phyloP scores from a whole-genome alignment of 64 coral and sea anemone genomes.

The Pocillopora verrucosa region DNA sequence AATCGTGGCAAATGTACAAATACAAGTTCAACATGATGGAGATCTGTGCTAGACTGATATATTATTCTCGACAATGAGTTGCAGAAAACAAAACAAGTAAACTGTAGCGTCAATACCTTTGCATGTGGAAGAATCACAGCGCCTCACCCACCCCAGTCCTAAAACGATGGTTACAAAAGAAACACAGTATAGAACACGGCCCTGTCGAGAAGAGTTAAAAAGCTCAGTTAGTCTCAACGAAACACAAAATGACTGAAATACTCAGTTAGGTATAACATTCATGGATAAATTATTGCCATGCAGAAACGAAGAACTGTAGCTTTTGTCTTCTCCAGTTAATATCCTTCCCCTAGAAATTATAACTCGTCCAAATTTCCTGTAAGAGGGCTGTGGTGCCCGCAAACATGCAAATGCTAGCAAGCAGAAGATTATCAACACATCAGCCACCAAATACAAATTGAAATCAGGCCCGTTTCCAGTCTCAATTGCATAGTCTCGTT shows the following conservation, averaged over 20 bases:
- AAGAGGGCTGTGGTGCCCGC: background rate
- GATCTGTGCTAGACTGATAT: too few species aligned
- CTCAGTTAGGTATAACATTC: too few species aligned
- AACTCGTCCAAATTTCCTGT: constrained; percentile 1
- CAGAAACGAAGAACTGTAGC: background rate
- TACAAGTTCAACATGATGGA: too few species aligned
- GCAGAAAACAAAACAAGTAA: background rate
- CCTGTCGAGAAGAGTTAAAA: constrained; percentile 43
- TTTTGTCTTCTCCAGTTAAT: background rate
- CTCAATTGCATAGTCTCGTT: constrained; percentile 20
- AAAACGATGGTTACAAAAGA: constrained; percentile 65
- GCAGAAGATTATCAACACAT: constrained; percentile 25
- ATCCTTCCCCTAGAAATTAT: constrained; percentile 3
- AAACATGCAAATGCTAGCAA: constrained; percentile 38
- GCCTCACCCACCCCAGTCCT: constrained; percentile 61
- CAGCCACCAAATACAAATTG: constrained; percentile 30
- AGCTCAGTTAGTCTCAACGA: too few species aligned
- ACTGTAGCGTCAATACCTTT: constrained; percentile 39
- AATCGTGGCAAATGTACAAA: too few species aligned
- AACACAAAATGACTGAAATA: too few species aligned
- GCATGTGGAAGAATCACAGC: constrained; percentile 28
- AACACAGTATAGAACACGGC: constrained; percentile 74
- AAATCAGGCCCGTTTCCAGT: constrained; percentile 13
- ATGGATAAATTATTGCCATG: too few species aligned
- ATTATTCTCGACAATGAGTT: too few species aligned